Evolutionary conservation across 2,113 vertebrate genomes (phyloP).

Genomic region (Aldabrachelys gigantea): DNA sequence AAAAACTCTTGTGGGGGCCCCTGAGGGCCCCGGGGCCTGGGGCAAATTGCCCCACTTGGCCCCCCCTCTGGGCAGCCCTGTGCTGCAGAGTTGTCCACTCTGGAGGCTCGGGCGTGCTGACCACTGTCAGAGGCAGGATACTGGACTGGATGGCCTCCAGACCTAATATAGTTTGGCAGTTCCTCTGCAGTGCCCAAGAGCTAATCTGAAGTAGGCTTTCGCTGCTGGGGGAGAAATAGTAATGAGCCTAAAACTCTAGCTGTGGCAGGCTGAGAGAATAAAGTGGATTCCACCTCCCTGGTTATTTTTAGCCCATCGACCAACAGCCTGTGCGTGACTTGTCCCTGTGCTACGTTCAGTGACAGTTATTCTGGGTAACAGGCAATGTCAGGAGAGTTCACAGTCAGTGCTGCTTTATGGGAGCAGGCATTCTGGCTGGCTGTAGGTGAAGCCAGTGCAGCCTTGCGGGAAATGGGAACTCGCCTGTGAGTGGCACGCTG

Average conservation of each 20-base stretch:
- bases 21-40: too few relatives aligned
- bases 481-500: rapidly evolving
- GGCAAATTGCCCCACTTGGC: too few relatives aligned
- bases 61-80: too few relatives aligned
- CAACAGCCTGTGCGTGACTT: rapidly evolving
- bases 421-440: neutral
- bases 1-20: too few relatives aligned
- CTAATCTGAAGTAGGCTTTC: neutral
- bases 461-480: rapidly evolving
- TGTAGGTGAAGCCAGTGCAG: neutral
- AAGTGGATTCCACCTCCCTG: neutral
- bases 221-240: neutral
- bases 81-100: neutral
- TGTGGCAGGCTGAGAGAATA: neutral
- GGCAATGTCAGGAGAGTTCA: neutral
- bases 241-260: neutral
- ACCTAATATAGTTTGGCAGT: too few relatives aligned
- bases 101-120: neutral
- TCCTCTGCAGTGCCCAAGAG: too few relatives aligned
- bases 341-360: rapidly evolving
- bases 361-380: neutral
- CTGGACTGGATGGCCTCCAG: neutral
- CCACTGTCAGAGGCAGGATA: neutral
- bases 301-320: neutral
- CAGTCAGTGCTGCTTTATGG: neutral